Base-by-base conservation (phyloP, 1,140 invertebrate species). In the Caenorhabditis tropicalis region DNA sequence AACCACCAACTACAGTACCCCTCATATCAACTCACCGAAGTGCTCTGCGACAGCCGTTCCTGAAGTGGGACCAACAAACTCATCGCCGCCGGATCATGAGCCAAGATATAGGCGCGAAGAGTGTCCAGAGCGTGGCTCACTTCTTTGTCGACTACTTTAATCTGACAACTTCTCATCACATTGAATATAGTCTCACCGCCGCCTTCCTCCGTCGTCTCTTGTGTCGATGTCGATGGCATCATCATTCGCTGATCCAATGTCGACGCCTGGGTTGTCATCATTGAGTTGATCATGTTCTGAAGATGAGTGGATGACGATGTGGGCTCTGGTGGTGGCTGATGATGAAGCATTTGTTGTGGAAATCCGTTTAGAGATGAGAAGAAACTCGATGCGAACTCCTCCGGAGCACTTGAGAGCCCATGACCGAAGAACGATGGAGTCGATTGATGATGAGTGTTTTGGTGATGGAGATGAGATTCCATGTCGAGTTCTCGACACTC, bases 401-500 rank as follows among this genome's bases (percentile, higher is more conserved):
- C 65, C 2, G 36, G 36, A 7, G 36, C 65, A 43, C 19, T 46
- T n/a, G n/a, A n/a, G n/a, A n/a, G n/a, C n/a, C n/a, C n/a, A 10
- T 65, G 16, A 29, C 58, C 58, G 53, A 58, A 58, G n/a, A 58
- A 24, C n/a, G 53, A 58, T 29, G 15, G 24, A 6, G n/a, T n/a
- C n/a, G 53, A 5, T n/a, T 65, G 58, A 12, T 65, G 58, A 31
- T 65, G 29, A 65, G 3, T 21, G 16, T 33, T n/a, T n/a, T 36
- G 29, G 12, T 74, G 36, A 46, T 33, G 29, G 7, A 43, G 12
- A 12, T 74, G 65, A 4, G 65, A 43, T 12, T 74, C 65, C 65
- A 74, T 74, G 29, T 74, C 65, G 0, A 74, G 21, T 12, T 74
- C 65, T 7, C 65, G 65, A n/a, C 65, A 74, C 36, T 74, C 65